These are phyloP conservation scores for Trissolcus japonicus DNA, from an alignment of 2,888 invertebrate genomes.

Conservation along the genomic window DNA sequence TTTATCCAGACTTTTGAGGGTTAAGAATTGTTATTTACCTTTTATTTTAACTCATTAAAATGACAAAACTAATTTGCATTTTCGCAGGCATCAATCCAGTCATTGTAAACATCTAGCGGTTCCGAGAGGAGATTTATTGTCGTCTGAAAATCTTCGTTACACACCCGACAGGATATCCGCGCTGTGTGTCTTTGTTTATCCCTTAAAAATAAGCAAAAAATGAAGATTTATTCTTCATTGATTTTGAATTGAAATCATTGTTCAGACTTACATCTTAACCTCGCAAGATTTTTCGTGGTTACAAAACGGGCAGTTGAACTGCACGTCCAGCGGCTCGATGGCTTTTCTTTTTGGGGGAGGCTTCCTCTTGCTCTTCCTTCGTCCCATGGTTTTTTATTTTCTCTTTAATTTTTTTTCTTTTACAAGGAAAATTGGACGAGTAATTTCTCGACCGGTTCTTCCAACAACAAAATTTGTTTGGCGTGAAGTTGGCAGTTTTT, in stretches of 20 bases:
- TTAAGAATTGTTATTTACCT: no score
- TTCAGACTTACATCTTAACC: slow-evolving; percentile 92
- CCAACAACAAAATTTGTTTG: no score
- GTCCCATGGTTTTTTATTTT: slow-evolving; percentile 84
- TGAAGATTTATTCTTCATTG: not conserved
- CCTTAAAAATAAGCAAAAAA: slow-evolving; percentile 78
- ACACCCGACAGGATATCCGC: slow-evolving; percentile 95
- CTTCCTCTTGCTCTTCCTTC: slow-evolving; percentile 97
- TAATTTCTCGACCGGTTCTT: no score
- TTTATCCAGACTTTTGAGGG: no score
- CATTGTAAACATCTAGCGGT: slow-evolving; percentile 98
- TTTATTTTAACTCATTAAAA: no score
- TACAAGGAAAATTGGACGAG: not conserved
- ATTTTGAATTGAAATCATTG: not conserved
- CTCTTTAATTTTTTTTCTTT: not conserved
- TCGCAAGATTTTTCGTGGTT: slow-evolving; percentile 99
- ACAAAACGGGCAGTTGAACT: slow-evolving; percentile 99
- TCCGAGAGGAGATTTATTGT: slow-evolving; percentile 97
- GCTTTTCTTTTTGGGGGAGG: slow-evolving; percentile 96
- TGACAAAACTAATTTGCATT: slow-evolving; percentile 83
- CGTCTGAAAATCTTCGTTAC: slow-evolving; percentile 97
- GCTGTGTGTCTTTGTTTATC: slow-evolving; percentile 96
- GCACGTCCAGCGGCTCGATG: slow-evolving; percentile 94
- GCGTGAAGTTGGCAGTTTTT: no score
- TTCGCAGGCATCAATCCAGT: slow-evolving; percentile 99